Base-by-base conservation (phyloP, 2,888 invertebrate genomes). In the Caenorhabditis drosophilae region DNA sequence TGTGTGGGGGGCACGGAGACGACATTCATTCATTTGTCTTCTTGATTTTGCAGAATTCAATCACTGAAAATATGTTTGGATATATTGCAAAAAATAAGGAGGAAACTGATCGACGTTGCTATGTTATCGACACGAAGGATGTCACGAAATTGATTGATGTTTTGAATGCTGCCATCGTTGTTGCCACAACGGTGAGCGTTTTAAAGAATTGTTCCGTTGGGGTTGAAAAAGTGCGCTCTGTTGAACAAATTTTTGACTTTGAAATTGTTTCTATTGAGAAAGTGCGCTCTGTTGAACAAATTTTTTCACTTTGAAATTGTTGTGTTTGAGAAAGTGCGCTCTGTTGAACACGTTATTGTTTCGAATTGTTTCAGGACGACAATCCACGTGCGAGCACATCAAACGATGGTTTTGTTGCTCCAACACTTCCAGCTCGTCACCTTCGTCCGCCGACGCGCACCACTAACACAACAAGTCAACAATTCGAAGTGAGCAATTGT, bases 61-160 rank as follows among this genome's bases (percentile, higher is more conserved):
- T 41, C 1, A 54, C 51, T 1, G 53, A 59, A 22, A 48, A 38
- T 9, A 56, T 63, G 47, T 58, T 70, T 34, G 70, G 63, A 4
- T 70, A 63, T 45, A 58, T 70, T 26, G 70, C 70, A 3, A 70
- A 70, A 35, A 62, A 63, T 16, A 56, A 60, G 18, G 20, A 61
- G 15, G 53, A 50, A 23, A 44, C 16, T 2, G 63, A 60, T 41
- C 18, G 70, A 47, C 18, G 60, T 20, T 70, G 70, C 16, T 55
- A 60, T 45, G 63, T 70, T 6, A n/a, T 70, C 9, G 26, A 48
- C 31, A 42, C 35, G 11, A 45, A 63, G 22, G 63, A 67, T n/a
- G 63, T 60, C 11, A 40, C 53, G 15, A 57, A 49, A 22, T 22
- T 63, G 7, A 44, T 57, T 0, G 63, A 57, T 15, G 31, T 48